Evolutionary conservation across 2,113 vertebrate species (phyloP), one percentile per base, ranked within the genome.

Genomic region (Syngnathus floridae): DNA sequence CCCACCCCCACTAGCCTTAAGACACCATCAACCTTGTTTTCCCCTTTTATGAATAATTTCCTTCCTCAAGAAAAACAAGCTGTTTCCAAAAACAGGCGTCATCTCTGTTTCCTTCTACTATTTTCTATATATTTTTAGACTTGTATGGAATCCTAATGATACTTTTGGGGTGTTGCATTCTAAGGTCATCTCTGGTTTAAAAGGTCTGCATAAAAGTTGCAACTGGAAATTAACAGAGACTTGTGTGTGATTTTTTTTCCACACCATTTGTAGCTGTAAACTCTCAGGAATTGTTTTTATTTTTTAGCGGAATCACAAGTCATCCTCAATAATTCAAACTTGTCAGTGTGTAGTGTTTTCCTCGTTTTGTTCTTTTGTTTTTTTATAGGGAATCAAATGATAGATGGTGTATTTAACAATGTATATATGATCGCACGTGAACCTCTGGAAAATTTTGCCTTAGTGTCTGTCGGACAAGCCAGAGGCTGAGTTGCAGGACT

Each of bases 11-110:
- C 45, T 69, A 65, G 81, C 85, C 77, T 80, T 64, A 70, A 86
- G 86, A 84, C 82, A 84, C 73, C 38, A 81, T 84, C 86, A 88
- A 84, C 85, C 88, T 88, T 88, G 84, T 80, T 82, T 83, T 68
- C 21, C 58, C 1, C 12, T 67, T 71, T 74, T 78, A 67, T 9
- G 4, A 35, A 40, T 31, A 13, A 14, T 75, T 66, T 75, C 62
- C 74, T 76, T 68, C 71, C 76, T 75, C 52, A 21, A 75, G 63
- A 71, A 65, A 76, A 71, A 73, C n/a, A 62, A 21, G 46, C 62
- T 4, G 10, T 5, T 64, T 22, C 41, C 11, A 52, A 49, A 60
- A 58, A 64, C 13, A n/a, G 59, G 35, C 58, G 35, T 45, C 45
- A 60, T 40, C 19, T 64, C 1, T 3, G 19, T 11, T 35, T 61